Conservation (phyloP, 2,888 invertebrate species). For the Eubasilissa splendida region DNA sequence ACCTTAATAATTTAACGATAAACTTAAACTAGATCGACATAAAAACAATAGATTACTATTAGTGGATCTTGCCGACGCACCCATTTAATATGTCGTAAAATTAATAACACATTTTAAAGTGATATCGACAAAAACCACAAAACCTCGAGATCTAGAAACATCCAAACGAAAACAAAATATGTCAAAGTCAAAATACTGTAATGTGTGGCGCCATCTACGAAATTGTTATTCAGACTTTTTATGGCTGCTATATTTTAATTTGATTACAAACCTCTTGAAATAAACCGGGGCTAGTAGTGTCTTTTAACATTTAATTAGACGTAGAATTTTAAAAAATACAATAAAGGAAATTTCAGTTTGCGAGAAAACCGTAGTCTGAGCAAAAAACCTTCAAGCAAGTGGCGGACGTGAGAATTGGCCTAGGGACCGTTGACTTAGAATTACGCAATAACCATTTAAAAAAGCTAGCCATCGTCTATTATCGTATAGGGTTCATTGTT, state of each 20-base stretch:
- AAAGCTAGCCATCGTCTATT: too few relatives aligned
- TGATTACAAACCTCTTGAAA: too few relatives aligned
- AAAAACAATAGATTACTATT: neutral
- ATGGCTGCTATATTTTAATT: neutral
- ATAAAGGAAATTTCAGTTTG: too few relatives aligned
- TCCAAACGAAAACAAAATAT: slow-evolving; percentile 39
- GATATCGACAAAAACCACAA: slow-evolving; percentile 1
- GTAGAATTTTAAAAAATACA: too few relatives aligned
- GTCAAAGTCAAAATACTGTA: slow-evolving; percentile 41
- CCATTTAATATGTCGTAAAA: neutral
- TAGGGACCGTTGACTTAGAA: too few relatives aligned
- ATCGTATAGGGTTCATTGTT: too few relatives aligned
- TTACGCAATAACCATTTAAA: too few relatives aligned
- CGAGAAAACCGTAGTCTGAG: too few relatives aligned
- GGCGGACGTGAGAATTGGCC: too few relatives aligned
- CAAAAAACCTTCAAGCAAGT: too few relatives aligned
- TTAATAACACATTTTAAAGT: neutral
- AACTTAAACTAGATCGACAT: slow-evolving; percentile 14
- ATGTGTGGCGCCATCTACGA: slow-evolving; percentile 26
- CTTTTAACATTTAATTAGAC: too few relatives aligned
- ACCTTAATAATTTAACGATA: slow-evolving; percentile 33
- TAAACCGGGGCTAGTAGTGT: too few relatives aligned
- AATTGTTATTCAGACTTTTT: neutral
- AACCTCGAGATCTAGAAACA: slow-evolving; percentile 32
- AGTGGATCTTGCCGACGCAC: neutral